Conservation (phyloP, 1,140 invertebrate species). For the Cataglyphis hispanica region DNA sequence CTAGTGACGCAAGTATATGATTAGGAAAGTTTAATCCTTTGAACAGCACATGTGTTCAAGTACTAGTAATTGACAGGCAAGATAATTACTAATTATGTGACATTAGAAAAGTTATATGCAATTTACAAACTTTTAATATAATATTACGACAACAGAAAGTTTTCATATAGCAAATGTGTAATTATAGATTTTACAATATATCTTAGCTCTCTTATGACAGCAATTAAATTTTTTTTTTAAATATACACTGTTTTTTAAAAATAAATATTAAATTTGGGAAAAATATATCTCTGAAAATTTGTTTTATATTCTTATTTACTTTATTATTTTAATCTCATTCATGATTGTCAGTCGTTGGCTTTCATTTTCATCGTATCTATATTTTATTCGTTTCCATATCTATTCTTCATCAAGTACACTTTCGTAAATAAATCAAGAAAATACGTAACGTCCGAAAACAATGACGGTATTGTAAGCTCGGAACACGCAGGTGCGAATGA, state of each 20-base stretch:
- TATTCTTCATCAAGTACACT: neutral
- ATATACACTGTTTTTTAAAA: neutral
- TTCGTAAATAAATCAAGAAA: neutral
- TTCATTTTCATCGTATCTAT: neutral
- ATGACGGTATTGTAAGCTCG: slow-evolving; percentile 24
- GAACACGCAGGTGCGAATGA: slow-evolving; percentile 29
- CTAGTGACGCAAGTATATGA: neutral
- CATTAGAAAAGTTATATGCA: slow-evolving; percentile 12
- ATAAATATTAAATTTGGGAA: neutral
- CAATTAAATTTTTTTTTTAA: neutral
- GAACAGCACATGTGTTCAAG: neutral
- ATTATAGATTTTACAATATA: neutral
- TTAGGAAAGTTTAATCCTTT: slow-evolving; percentile 19
- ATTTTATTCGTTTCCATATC: slow-evolving; percentile 15
- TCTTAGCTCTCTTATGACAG: neutral
- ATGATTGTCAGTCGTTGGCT: neutral
- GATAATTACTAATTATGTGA: neutral
- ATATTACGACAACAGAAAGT: neutral
- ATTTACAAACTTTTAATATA: slow-evolving; percentile 18
- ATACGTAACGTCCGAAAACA: slow-evolving; percentile 24
- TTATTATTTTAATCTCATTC: slow-evolving; percentile 9
- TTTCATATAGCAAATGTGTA: neutral
- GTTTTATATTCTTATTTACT: neutral
- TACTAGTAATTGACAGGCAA: neutral
- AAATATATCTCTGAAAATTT: neutral